phyloP scores from a whole-genome alignment of 1,140 invertebrate genomes.

The Drosophila rhopaloa region DNA sequence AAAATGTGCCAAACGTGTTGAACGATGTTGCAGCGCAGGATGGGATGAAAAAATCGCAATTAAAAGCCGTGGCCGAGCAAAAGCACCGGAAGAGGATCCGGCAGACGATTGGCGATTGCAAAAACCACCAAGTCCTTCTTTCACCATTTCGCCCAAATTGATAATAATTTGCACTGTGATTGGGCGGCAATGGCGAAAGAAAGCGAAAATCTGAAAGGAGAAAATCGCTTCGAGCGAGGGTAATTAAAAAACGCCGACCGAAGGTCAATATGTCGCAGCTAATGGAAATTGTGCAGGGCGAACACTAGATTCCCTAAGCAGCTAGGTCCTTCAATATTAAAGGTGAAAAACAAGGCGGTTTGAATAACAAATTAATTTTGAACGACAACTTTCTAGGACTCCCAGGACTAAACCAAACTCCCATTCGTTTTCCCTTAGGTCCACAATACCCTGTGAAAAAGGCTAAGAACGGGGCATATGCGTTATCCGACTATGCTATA shows the following conservation, averaged over 20 bases:
- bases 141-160: constrained; percentile 63
- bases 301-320: constrained; percentile 27
- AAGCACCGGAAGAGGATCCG: constrained; percentile 17
- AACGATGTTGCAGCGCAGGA: background rate
- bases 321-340: constrained; percentile 6
- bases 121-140: background rate
- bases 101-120: constrained; percentile 30
- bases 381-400: constrained; percentile 49
- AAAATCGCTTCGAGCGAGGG: constrained; percentile 32
- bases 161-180: constrained; percentile 77
- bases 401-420: constrained; percentile 39
- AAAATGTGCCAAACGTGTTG: constrained; percentile 73
- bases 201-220: constrained; percentile 7
- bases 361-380: constrained; percentile 73
- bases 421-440: constrained; percentile 24
- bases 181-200: constrained; percentile 33
- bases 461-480: background rate
- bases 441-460: constrained; percentile 13
- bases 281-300: constrained; percentile 38
- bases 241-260: constrained; percentile 60
- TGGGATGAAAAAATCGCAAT: constrained; percentile 65
- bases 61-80: constrained; percentile 51
- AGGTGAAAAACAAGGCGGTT: constrained; percentile 34
- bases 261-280: constrained; percentile 64
- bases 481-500: background rate